Conservation (phyloP, 2,888 invertebrate species). For the Lasioglossum leucozonium region DNA sequence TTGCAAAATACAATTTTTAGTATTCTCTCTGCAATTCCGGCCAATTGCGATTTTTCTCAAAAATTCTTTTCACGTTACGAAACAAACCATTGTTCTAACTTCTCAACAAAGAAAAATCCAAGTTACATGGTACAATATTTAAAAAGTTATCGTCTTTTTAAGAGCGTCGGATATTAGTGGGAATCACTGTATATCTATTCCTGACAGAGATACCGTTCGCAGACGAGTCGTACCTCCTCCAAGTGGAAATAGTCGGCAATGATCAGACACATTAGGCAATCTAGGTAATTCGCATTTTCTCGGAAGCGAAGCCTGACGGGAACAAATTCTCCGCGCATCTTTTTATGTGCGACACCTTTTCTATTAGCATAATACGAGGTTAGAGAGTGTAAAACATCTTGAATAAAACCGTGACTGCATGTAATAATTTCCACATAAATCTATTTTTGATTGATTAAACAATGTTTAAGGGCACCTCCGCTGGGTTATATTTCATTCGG, state of each 20-base stretch:
- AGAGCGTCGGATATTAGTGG: too few relatives aligned
- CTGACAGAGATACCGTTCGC: neutral
- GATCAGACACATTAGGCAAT: neutral
- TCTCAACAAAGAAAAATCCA: too few relatives aligned
- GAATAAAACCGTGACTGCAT: neutral
- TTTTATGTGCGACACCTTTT: neutral
- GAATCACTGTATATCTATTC: too few relatives aligned
- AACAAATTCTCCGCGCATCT: neutral
- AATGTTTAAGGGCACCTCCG: neutral
- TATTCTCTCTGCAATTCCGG: too few relatives aligned
- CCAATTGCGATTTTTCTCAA: too few relatives aligned
- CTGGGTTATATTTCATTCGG: neutral
- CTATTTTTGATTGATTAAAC: constrained; percentile 2
- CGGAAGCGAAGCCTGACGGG: neutral
- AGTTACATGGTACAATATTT: too few relatives aligned
- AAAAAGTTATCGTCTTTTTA: too few relatives aligned
- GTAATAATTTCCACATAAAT: neutral
- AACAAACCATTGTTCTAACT: too few relatives aligned
- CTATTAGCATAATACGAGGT: neutral
- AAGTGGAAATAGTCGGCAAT: neutral
- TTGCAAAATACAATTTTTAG: too few relatives aligned
- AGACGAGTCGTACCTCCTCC: neutral
- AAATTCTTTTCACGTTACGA: too few relatives aligned
- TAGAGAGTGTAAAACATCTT: neutral
- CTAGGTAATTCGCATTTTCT: neutral